Evolutionary conservation across 2,888 invertebrate species (phyloP).

Genomic region (Orchesellides sinensis): DNA sequence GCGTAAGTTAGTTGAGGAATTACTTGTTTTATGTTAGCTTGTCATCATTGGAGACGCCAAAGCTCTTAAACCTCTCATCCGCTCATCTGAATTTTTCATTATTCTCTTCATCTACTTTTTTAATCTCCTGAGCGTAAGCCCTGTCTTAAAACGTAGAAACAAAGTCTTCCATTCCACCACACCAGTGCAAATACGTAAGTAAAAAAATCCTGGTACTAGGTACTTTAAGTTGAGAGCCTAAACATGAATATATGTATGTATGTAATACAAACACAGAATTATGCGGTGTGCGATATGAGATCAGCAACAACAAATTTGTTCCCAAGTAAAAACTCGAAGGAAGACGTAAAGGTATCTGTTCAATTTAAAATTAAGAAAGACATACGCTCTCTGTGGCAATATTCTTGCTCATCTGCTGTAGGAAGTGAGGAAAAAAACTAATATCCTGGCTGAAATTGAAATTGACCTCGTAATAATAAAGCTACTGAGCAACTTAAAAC

Average conservation of each 20-base stretch:
- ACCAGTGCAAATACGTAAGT: background rate
- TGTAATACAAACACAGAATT: background rate
- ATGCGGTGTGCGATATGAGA: background rate
- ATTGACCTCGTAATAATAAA: conserved; percentile 69
- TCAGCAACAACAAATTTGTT: conserved; percentile 15
- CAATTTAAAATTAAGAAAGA: conserved; percentile 61
- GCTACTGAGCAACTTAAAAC: conserved; percentile 33
- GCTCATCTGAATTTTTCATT: conserved; percentile 61
- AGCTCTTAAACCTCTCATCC: conserved; percentile 63
- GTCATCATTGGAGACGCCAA: conserved; percentile 54
- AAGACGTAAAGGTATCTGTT: conserved; percentile 43
- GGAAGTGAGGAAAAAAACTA: conserved; percentile 70
- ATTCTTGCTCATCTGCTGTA: conserved; percentile 54
- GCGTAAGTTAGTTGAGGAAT: conserved; percentile 31
- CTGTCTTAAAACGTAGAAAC: conserved; percentile 34
- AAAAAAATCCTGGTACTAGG: no score
- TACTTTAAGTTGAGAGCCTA: background rate
- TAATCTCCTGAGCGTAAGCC: conserved; percentile 58
- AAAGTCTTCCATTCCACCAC: conserved; percentile 23
- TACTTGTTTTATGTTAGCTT: conserved; percentile 32
- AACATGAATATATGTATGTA: background rate
- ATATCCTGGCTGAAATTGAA: conserved; percentile 70
- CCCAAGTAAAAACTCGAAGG: background rate
- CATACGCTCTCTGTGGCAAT: conserved; percentile 52
- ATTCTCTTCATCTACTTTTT: conserved; percentile 55